Evolutionary conservation across 2,113 vertebrate species (phyloP), one percentile per base, ranked within the genome.

Genomic region (Rhabdomys dilectus): DNA sequence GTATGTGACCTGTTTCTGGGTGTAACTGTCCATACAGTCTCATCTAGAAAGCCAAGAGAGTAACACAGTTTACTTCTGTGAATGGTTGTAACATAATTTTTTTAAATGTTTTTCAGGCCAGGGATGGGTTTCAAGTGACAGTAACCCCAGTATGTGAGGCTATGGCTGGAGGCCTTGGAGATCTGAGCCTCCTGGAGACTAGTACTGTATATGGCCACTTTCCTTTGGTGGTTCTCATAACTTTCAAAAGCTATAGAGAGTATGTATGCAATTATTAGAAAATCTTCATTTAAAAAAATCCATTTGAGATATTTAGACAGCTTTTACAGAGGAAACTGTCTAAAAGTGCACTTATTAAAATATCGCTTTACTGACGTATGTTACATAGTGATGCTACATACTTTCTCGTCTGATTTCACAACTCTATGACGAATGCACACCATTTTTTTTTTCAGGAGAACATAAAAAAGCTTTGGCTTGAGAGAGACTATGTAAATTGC

Each of bases 311-410:
- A 97, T 48, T 87, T 62, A 82, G 60, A 90, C 4, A 88, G 64
- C 45, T 53, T 60, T n/a, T 56, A 60, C 42, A 88, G 22, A 84
- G 31, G 91, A 91, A 94, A 76, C 68, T 88, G 94, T 45, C 45
- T 45, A 96, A 92, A 97, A 73, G 16, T 3, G 72, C 36, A 42
- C 16, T 60, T 76, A 51, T 82, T 95, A 96, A 93, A 75, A 31
- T 45, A 42, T 81, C 39, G 58, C 21, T 73, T 89, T 91, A 62
- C 51, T 88, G 34, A 5, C 36, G 34, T 51, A 82, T 39, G 86
- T 36, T 48, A 66, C 45, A 53, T 62, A 3, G 4, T 2, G 73
- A 62, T 56, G 39, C 81, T 75, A 73, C 31, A 89, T 19, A 70
- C n/a, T 60, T 51, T 58, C 42, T 92, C 88, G 76, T 76, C 90